Base-by-base conservation (phyloP, 2,797 vertebrate species). In the Sebastes trivittatus region DNA sequence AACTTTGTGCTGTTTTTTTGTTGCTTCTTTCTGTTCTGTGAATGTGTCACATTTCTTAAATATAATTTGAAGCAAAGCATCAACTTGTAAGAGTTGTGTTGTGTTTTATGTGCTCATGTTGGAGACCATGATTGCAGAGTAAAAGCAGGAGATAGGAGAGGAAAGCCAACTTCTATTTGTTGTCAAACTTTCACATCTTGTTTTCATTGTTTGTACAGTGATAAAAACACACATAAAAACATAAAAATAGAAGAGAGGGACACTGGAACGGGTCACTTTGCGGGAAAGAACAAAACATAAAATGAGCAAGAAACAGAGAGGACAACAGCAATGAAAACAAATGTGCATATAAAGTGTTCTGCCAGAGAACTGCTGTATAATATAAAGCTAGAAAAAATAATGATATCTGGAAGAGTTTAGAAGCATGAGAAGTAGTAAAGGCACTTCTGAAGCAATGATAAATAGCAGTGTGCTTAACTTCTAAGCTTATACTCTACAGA, bases 101-200 rank as follows among this genome's bases (percentile, higher is more conserved):
- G 1, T 58, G 34, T 65, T 77, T 11, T 5, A 23, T 49, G 58
- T 54, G 34, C 65, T 86, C 86, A 93, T 88, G 84, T 83, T 88
- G 84, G 83, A 80, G 87, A 88, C 78, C 77, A 46, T 46, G 54
- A 83, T 3, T 66, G 58, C 32, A 86, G 85, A 77, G 34, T 60
- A 76, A 79, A 87, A 89, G 61, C 73, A 82, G 38, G 30, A 42
- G 8, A 69, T 1, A 81, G 69, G 20, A 77, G 23, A 77, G 8
- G 10, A 80, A 71, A 49, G 63, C n/a, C 8, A 18, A n/a, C 2
- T 61, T 46, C 11, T 22, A 36, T 61, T 32, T 2, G 58, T 7
- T 56, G 1, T 62, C 32, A 38, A 36, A 59, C 42, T 11, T 34
- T 75, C 0, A 34, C 3, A 52, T 70, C 18, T 11, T 36, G 42